Conservation (phyloP, 2,797 vertebrate genomes). For the Miichthys miiuy region DNA sequence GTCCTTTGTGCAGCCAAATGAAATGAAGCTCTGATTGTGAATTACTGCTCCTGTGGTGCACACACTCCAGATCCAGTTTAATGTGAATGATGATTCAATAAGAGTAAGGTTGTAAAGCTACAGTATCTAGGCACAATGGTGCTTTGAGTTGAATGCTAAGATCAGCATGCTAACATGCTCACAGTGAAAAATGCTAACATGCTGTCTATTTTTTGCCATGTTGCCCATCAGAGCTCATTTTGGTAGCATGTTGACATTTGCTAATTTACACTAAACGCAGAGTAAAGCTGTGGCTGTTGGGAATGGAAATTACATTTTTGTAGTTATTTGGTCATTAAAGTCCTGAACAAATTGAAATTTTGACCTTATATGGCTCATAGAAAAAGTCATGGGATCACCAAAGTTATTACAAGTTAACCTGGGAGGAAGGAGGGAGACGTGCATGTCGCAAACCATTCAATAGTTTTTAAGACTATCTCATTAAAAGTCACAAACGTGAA, state of each 20-base stretch:
- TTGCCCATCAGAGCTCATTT: not conserved
- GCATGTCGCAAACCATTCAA: not conserved
- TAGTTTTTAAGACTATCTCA: not conserved
- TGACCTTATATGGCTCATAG: too few species aligned
- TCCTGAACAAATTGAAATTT: not conserved
- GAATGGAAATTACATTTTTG: too few species aligned
- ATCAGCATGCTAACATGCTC: not conserved
- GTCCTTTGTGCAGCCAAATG: not conserved
- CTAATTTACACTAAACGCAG: not conserved
- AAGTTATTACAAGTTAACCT: not conserved
- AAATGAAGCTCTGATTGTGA: not conserved
- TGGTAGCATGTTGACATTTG: not conserved
- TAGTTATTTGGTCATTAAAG: not conserved
- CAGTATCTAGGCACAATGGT: not conserved
- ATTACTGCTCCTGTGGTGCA: not conserved
- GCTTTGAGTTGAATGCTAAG: constrained; percentile 9
- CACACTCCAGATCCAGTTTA: not conserved
- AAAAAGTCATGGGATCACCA: not conserved
- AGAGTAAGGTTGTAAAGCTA: not conserved
- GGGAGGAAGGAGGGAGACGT: too few species aligned
- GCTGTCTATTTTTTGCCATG: not conserved
- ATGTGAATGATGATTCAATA: not conserved
- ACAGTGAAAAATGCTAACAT: not conserved
- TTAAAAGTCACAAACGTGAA: not conserved
- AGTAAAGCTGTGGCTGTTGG: not conserved